These are phyloP conservation scores for Nymphicus hollandicus DNA, from an alignment of 2,113 vertebrate species.

Conservation along the genomic window DNA sequence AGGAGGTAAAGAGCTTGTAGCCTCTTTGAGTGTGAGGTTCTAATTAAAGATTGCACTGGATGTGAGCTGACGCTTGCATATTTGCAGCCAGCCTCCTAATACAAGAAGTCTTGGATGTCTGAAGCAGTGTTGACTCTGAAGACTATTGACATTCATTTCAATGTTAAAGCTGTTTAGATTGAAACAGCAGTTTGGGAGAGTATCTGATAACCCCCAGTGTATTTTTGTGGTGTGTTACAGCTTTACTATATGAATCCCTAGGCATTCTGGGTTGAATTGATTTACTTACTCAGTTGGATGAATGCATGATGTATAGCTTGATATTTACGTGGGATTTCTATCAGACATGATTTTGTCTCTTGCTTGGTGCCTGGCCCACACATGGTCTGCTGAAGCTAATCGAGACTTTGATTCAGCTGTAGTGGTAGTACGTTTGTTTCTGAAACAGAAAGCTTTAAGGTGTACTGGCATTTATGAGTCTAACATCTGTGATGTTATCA, in stretches of 20 bases:
- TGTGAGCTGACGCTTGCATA: slow-evolving; percentile 18
- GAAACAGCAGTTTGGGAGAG: neutral
- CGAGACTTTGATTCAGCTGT: neutral
- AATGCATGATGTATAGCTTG: neutral
- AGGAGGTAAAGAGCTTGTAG: neutral
- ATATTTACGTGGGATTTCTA: neutral
- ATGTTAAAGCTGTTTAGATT: neutral
- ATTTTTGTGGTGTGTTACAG: neutral
- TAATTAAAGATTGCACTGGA: slow-evolving; percentile 28
- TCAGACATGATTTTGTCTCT: neutral
- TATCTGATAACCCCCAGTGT: neutral
- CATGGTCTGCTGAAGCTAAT: neutral
- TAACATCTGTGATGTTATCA: neutral
- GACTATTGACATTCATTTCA: neutral
- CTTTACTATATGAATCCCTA: neutral
- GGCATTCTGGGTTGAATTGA: neutral
- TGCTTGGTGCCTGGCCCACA: neutral
- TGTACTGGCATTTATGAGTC: neutral
- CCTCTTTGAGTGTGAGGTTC: neutral
- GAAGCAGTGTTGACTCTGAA: neutral
- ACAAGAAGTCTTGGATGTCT: neutral
- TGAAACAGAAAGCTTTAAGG: neutral
- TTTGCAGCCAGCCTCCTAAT: slow-evolving; percentile 18
- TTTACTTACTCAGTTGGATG: neutral
- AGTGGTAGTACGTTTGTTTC: neutral